Evolutionary conservation across 2,113 vertebrate species (phyloP).

Genomic region (Rynchops niger): DNA sequence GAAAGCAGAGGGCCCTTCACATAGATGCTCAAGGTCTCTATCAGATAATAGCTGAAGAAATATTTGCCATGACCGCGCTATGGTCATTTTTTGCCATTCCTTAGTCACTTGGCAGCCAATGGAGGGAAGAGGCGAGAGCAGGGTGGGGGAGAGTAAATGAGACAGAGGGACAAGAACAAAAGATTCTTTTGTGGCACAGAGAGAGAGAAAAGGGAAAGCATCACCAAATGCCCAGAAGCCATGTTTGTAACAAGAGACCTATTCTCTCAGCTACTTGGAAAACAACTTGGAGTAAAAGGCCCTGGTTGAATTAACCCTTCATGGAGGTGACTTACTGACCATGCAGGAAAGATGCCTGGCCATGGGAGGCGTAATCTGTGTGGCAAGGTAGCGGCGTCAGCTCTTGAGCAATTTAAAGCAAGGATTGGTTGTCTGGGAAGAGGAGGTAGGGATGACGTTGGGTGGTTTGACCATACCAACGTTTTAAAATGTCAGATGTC

Average conservation of each 20-base stretch:
- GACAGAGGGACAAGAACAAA: conserved; percentile 76
- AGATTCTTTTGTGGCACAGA: conserved; percentile 77
- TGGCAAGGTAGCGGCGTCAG: neutral
- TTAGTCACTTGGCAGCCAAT: conserved; percentile 73
- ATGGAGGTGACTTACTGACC: neutral
- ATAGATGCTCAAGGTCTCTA: conserved; percentile 32
- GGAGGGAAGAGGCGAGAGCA: conserved; percentile 65
- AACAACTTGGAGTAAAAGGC: conserved; percentile 72
- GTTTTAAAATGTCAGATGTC: conserved; percentile 7
- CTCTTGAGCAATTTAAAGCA: neutral
- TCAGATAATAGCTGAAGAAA: conserved; percentile 56
- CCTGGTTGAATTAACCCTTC: conserved; percentile 70
- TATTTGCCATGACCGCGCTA: conserved; percentile 64
- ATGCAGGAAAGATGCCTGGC: neutral
- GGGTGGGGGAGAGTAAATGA: conserved; percentile 68
- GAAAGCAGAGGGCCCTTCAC: conserved; percentile 41
- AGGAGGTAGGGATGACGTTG: neutral
- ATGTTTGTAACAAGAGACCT: conserved; percentile 85
- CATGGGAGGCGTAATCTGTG: neutral
- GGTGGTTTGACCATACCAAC: neutral
- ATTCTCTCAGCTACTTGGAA: conserved; percentile 80
- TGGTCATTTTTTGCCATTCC: conserved; percentile 75
- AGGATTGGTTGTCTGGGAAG: neutral
- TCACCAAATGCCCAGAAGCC: conserved; percentile 83
- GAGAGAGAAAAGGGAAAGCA: conserved; percentile 75